Conservation (phyloP, 2,888 invertebrate species). For the Exocentrus adspersus region DNA sequence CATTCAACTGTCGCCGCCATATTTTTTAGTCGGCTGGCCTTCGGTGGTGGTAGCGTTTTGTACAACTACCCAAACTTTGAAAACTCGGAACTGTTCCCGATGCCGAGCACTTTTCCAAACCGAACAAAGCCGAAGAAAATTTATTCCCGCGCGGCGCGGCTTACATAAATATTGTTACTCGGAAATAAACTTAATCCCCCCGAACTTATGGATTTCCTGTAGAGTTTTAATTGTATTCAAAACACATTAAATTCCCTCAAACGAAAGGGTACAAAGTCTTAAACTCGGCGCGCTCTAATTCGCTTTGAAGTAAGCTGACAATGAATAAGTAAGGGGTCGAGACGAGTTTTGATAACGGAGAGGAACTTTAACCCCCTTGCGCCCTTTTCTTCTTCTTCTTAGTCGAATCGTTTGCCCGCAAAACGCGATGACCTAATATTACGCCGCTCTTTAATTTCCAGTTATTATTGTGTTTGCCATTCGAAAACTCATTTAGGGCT, state of each 20-base stretch:
- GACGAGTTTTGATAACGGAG: constrained; percentile 56
- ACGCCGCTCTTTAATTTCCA: constrained; percentile 39
- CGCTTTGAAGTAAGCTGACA: constrained; percentile 58
- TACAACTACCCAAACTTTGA: too few species aligned
- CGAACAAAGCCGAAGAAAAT: neutral
- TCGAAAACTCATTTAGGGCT: constrained; percentile 43
- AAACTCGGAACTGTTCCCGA: too few species aligned
- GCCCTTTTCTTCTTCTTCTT: too few species aligned
- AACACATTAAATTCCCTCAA: constrained; percentile 47
- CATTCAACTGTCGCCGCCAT: too few species aligned
- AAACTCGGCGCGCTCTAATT: constrained; percentile 54
- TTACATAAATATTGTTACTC: constrained; percentile 38
- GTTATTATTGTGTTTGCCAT: constrained; percentile 46
- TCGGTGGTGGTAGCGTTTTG: too few species aligned
- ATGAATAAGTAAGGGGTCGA: constrained; percentile 58
- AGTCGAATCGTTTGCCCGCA: constrained; percentile 9
- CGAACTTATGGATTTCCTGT: constrained; percentile 42
- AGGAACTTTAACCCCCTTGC: constrained; percentile 23
- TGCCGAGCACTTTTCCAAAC: too few species aligned
- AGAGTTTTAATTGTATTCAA: constrained; percentile 48
- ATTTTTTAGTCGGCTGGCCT: too few species aligned
- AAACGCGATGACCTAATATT: constrained; percentile 31
- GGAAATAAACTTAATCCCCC: constrained; percentile 43
- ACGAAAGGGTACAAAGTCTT: constrained; percentile 45
- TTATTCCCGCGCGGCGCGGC: constrained; percentile 27